Evolutionary conservation across 2,113 vertebrate genomes (phyloP).

Genomic region (Diphyllodes magnificus): DNA sequence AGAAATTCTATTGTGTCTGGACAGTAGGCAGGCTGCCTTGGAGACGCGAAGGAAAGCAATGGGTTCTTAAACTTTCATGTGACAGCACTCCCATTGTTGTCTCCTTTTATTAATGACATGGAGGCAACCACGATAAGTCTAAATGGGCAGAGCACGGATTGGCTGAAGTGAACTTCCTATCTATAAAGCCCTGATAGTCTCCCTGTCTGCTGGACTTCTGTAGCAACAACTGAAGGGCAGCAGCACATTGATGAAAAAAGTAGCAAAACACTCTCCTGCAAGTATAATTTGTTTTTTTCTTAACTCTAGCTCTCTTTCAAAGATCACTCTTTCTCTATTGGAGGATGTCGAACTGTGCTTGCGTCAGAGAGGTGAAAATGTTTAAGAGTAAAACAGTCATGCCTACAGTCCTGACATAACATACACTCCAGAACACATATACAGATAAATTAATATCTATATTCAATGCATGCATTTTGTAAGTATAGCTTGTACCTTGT

Average conservation of each 20-base stretch:
- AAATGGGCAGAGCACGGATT: background rate
- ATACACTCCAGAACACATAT: background rate
- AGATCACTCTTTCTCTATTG: background rate
- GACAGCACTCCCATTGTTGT: background rate
- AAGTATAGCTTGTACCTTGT: background rate
- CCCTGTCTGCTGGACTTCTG: background rate
- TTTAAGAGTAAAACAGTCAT: background rate
- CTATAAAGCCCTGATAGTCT: background rate
- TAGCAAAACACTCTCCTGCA: background rate
- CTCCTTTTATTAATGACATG: background rate
- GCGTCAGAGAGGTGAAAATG: background rate
- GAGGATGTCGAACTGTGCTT: background rate
- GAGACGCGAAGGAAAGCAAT: background rate
- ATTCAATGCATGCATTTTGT: background rate
- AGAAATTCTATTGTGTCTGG: background rate
- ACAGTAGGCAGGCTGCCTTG: background rate
- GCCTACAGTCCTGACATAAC: background rate
- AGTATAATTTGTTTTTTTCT: background rate
- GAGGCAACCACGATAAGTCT: background rate
- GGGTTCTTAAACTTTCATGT: background rate
- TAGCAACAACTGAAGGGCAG: background rate
- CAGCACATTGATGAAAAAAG: background rate
- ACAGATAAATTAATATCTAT: background rate
- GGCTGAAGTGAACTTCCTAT: background rate
- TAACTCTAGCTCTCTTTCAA: background rate